Conservation (phyloP, 2,797 vertebrate species). For the Brotula barbata region DNA sequence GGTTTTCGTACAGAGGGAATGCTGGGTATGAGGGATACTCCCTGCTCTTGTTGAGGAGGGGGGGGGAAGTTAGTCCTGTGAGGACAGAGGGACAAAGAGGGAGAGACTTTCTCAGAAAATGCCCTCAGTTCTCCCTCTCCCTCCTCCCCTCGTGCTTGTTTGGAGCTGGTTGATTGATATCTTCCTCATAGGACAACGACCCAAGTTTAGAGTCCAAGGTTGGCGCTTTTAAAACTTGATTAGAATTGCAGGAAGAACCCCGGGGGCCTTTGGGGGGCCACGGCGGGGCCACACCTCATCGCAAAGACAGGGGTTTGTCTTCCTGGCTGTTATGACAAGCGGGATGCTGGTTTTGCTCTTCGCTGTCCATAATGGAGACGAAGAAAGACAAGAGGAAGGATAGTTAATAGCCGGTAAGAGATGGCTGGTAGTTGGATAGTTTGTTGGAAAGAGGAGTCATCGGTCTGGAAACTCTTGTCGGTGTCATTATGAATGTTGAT, state of each 20-base stretch:
- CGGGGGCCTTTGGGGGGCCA: constrained; percentile 39
- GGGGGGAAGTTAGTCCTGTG: constrained; percentile 30
- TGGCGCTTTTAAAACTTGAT: constrained; percentile 69
- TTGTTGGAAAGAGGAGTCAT: constrained; percentile 22
- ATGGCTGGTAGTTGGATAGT: constrained; percentile 36
- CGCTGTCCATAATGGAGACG: constrained; percentile 30
- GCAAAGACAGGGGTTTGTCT: constrained; percentile 38
- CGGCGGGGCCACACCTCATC: constrained; percentile 43
- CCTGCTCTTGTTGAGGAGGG: constrained; percentile 15
- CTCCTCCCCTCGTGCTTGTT: constrained; percentile 60
- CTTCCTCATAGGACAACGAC: constrained; percentile 66
- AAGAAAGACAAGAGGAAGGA: constrained; percentile 11
- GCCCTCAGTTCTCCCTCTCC: constrained; percentile 19
- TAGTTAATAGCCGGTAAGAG: constrained; percentile 26
- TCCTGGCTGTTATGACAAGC: constrained; percentile 60
- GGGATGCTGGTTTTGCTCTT: constrained; percentile 56
- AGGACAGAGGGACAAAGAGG: constrained; percentile 19
- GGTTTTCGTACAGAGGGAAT: constrained; percentile 25
- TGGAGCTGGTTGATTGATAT: constrained; percentile 73
- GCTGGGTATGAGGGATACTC: constrained; percentile 24
- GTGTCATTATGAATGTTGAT: constrained; percentile 37
- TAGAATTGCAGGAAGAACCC: constrained; percentile 78
- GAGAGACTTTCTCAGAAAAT: constrained; percentile 46
- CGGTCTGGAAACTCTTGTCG: constrained; percentile 15
- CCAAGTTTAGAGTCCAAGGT: constrained; percentile 68